Conservation (phyloP, 1,140 invertebrate genomes). For the Drosophila eugracilis region DNA sequence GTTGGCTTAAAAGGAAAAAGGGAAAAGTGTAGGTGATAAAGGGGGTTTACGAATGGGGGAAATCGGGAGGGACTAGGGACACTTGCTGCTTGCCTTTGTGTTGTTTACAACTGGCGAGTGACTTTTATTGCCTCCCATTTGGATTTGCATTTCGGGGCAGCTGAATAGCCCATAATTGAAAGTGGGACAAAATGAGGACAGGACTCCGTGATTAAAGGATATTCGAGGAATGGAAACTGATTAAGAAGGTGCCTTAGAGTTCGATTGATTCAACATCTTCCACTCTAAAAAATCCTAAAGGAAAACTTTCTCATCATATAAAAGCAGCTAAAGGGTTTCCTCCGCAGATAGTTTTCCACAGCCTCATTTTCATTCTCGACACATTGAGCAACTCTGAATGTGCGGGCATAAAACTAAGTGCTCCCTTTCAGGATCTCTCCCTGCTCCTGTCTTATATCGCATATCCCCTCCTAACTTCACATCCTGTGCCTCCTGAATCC, state of each 20-base stretch:
- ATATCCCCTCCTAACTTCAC: slow-evolving; percentile 23
- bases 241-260: not conserved
- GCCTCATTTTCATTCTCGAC: slow-evolving; percentile 39
- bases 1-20: not conserved
- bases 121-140: slow-evolving; percentile 51
- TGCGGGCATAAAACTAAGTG: slow-evolving; percentile 61
- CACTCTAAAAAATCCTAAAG: not conserved
- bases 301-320: not conserved
- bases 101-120: slow-evolving; percentile 53
- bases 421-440: slow-evolving; percentile 40
- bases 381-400: slow-evolving; percentile 63
- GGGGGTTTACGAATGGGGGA: not conserved
- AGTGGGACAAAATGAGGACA: not conserved
- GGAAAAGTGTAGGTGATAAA: not conserved
- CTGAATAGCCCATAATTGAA: slow-evolving; percentile 1
- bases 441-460: not conserved
- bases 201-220: not conserved
- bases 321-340: not conserved
- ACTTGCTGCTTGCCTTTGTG: slow-evolving; percentile 13
- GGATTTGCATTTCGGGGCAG: slow-evolving; percentile 36
- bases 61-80: not conserved
- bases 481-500: slow-evolving; percentile 56
- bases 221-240: not conserved
- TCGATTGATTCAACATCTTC: not conserved
- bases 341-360: not conserved